Evolutionary conservation across 2,888 invertebrate genomes (phyloP), one percentile per base, ranked within the genome.

Genomic region (Xylota segnis): DNA sequence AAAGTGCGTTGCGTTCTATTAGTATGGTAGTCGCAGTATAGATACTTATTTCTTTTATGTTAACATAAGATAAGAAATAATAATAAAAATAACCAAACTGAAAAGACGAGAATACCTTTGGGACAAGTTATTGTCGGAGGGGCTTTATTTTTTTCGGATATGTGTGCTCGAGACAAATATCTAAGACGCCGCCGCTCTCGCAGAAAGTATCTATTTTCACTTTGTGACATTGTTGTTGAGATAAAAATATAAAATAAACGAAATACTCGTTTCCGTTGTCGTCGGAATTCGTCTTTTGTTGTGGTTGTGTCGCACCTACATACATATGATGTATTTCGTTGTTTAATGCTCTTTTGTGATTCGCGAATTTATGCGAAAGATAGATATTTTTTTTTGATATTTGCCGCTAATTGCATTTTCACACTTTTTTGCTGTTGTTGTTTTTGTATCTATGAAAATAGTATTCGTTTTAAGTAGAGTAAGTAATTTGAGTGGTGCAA

Each of bases 171-270:
- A 18, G 29, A 14, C 14, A 71, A 43, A 68, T 74, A 78, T 79
- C 72, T 83, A 27, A 78, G 34, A 56, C 50, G 61, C 63, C 50
- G 61, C 63, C 59, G 47, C 32, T 40, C 9, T 37, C 14, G 32
- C 52, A 58, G 74, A 23, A 37, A 70, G 56, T 79, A 70, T 79
- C 56, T 72, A 54, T 76, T 76, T 82, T 76, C 59, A 45, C 61
- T 68, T 52, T 63, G 40, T 52, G 52, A 75, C 79, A 70, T 59
- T 79, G 52, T 70, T 58, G 18, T 16, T 29, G 50, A 50, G 66
- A 70, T 79, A 65, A 70, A 79, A 79, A 70, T 58, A 72, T 23
- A 27, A 54, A 71, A 78, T 47, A 40, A 61, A n/a, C 10, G 6
- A 70, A 59, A 66, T 58, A 58, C 34, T 23, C 9, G 34, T 63